Conservation (phyloP, 2,113 vertebrate species). For the Calidris pygmaea region DNA sequence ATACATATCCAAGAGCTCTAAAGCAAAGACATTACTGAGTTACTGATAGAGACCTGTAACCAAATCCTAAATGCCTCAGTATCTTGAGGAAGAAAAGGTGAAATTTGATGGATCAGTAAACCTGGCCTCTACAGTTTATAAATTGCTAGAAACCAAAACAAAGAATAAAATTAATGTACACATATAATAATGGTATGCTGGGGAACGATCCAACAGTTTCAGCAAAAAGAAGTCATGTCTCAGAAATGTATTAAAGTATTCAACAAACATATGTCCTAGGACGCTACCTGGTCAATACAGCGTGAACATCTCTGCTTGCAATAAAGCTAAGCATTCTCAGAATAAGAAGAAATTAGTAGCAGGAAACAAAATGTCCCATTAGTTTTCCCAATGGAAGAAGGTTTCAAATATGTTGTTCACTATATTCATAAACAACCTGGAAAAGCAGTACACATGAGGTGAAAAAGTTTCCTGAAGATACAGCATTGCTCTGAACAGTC, state of each 20-base stretch:
- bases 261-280: background rate
- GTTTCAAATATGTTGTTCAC: background rate
- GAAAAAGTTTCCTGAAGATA: background rate
- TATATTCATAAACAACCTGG: background rate
- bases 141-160: background rate
- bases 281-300: background rate
- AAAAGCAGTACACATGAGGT: background rate
- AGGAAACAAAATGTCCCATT: background rate
- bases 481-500: background rate
- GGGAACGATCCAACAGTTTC: background rate
- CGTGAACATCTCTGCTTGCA: background rate
- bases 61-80: background rate
- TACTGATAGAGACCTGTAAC: background rate
- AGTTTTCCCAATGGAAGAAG: background rate
- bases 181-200: background rate
- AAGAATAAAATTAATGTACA: background rate
- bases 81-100: background rate
- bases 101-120: background rate
- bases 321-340: background rate
- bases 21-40: background rate
- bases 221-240: background rate
- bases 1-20: background rate
- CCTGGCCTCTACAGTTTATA: background rate
- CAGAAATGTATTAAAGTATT: background rate
- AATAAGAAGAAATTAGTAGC: background rate